These are phyloP conservation scores for Bergia puertoricense DNA, from an alignment of 92 coral and sea anemone species.

Conservation along the genomic window DNA sequence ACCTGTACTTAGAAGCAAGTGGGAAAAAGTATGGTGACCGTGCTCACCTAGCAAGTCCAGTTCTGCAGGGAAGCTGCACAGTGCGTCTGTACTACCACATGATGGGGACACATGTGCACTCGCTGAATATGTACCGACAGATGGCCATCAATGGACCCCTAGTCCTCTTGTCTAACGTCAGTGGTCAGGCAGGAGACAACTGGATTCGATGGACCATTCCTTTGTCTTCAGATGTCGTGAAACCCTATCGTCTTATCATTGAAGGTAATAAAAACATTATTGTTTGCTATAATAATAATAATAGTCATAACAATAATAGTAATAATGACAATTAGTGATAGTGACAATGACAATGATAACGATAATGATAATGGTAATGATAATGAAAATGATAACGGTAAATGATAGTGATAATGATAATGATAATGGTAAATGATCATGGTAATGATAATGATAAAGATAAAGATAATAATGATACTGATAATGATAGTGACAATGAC, in stretches of 20 bases:
- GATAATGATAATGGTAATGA: too few species aligned
- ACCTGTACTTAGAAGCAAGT: conserved; percentile 83
- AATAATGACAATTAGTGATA: too few species aligned
- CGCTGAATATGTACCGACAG: conserved; percentile 78
- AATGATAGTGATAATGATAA: too few species aligned
- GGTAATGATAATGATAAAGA: too few species aligned
- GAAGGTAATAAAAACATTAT: conserved; percentile 74
- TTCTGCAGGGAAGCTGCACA: conserved; percentile 77
- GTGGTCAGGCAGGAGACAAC: conserved; percentile 86
- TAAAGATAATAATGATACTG: too few species aligned
- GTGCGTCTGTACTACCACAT: conserved; percentile 95
- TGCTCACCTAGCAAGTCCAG: conserved; percentile 89
- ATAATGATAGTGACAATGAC: too few species aligned
- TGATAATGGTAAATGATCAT: too few species aligned
- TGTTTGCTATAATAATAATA: neutral
- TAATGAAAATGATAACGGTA: too few species aligned
- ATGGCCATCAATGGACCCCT: conserved; percentile 73
- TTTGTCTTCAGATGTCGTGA: conserved; percentile 48
- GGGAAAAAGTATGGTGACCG: conserved; percentile 82
- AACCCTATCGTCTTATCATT: conserved; percentile 83
- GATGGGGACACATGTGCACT: conserved; percentile 84
- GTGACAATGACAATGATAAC: too few species aligned
- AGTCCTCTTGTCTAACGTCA: conserved; percentile 49
- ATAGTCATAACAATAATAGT: too few species aligned
- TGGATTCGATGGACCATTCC: conserved; percentile 71